Evolutionary conservation across 2,888 invertebrate species (phyloP).

Genomic region (Agonopterix subpropinquella): DNA sequence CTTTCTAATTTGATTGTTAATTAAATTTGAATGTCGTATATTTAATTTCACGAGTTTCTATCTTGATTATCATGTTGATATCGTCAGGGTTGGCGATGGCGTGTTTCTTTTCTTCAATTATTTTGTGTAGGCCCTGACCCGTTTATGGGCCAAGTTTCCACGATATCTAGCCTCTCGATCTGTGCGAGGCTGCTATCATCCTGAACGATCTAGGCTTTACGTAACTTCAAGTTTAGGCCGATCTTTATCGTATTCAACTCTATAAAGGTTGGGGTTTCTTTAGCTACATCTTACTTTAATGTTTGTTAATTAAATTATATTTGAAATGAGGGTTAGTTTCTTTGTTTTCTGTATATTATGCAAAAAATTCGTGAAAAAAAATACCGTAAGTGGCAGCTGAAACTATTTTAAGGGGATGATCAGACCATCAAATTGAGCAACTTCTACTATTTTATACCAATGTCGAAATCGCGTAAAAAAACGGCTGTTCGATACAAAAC

Average conservation of each 20-base stretch:
- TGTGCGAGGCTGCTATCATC: constrained; percentile 41
- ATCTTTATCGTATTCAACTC: constrained; percentile 30
- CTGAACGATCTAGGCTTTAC: constrained; percentile 39
- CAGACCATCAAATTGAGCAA: too few relatives aligned
- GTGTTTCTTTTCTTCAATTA: constrained; percentile 17
- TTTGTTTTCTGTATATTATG: too few relatives aligned
- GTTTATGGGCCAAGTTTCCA: constrained; percentile 47
- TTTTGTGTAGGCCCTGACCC: constrained; percentile 43
- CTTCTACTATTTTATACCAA: too few relatives aligned
- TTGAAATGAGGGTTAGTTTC: too few relatives aligned
- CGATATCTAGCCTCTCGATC: constrained; percentile 51
- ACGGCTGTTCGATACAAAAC: too few relatives aligned
- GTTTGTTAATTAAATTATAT: too few relatives aligned
- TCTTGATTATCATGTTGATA: constrained; percentile 11
- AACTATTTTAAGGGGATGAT: too few relatives aligned
- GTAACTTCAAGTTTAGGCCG: constrained; percentile 49
- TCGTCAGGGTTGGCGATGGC: constrained; percentile 4
- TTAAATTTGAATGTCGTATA: constrained; percentile 20
- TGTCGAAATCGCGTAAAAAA: too few relatives aligned
- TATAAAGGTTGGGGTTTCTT: neutral
- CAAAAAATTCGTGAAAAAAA: too few relatives aligned
- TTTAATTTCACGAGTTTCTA: constrained; percentile 18
- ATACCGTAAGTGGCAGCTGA: too few relatives aligned
- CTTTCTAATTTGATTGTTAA: constrained; percentile 21
- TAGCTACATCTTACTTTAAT: too few relatives aligned